Base-by-base conservation (phyloP, 2,888 invertebrate genomes). In the Neoascia interrupta region DNA sequence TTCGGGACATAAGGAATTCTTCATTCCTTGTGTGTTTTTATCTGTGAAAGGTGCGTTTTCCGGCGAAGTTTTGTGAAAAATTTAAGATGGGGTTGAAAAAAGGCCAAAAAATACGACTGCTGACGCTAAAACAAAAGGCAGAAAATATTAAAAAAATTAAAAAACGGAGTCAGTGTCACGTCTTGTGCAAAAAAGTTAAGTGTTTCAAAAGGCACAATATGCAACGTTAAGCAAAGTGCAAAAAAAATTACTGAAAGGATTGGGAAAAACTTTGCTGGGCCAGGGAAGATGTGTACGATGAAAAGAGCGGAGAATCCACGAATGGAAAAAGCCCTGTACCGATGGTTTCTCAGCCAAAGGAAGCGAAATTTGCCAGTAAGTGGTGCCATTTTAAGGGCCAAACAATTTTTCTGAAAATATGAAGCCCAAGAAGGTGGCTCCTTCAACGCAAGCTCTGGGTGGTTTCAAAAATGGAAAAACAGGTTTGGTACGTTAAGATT, bases 391-490 rank as follows among this genome's bases (percentile, higher is more conserved):
- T 19, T 47, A 31, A 28, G 23, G 23, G 53, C 36, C 37, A 37
- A 53, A 16, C 53, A 28, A 21, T 15, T 36, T 6, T 37, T 16
- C 11, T 5, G 1, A n/a, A 11, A 53, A 53, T 53, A 31, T 37
- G 8, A 37, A 11, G 37, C 21, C 19, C 13, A 19, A 51, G 18
- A 49, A 18, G 34, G 23, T 2, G 34, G 11, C 21, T 34, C 18
- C 51, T 47, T 47, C 16, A 47, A 47, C 28, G 28, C 47, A 11
- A 47, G 47, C 28, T 47, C 47, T 47, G 47, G 28, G 13, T 34
- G n/a, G n/a, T n/a, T n/a, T n/a, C n/a, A n/a, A n/a, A n/a, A n/a
- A n/a, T n/a, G n/a, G n/a, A n/a, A n/a, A 51, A 51, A 21, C 3
- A 51, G 36, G 15, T 18, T 51, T 34, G 23, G 23, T 53, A 8